Evolutionary conservation across 2,797 vertebrate genomes (phyloP).

Genomic region (Diceros bicornis): DNA sequence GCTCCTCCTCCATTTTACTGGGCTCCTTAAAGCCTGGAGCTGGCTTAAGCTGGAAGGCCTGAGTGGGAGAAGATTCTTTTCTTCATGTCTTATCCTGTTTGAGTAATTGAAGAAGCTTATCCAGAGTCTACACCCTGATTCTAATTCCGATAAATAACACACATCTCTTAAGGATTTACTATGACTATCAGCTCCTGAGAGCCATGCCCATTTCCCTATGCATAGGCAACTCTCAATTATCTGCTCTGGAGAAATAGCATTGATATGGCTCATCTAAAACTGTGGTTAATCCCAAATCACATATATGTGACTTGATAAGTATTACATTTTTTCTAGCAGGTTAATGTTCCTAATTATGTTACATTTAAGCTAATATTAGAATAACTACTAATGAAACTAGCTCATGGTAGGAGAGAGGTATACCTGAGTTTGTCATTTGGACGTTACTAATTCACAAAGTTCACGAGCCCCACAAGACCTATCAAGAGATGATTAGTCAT

Average conservation of each 20-base stretch:
- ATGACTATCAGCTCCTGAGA: background rate
- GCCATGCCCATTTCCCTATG: background rate
- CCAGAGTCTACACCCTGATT: background rate
- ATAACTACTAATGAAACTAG: conserved; percentile 14
- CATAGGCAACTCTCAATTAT: background rate
- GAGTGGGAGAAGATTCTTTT: background rate
- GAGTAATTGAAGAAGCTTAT: background rate
- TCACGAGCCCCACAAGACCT: background rate
- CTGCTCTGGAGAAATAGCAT: background rate
- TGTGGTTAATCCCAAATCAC: conserved; percentile 3
- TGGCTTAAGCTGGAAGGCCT: background rate
- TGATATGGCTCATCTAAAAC: background rate
- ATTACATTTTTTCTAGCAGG: background rate
- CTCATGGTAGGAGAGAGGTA: background rate
- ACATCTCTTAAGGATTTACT: background rate
- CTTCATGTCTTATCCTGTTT: background rate
- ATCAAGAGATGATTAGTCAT: background rate
- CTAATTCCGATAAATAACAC: background rate
- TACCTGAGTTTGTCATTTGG: conserved; percentile 5
- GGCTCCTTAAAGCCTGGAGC: background rate
- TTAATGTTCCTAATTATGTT: conserved; percentile 44
- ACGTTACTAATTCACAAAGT: background rate
- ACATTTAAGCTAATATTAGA: background rate
- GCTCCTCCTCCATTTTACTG: background rate
- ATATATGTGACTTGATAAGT: background rate